Evolutionary conservation across 2,888 invertebrate genomes (phyloP).

Genomic region (Rhamnusium bicolor): DNA sequence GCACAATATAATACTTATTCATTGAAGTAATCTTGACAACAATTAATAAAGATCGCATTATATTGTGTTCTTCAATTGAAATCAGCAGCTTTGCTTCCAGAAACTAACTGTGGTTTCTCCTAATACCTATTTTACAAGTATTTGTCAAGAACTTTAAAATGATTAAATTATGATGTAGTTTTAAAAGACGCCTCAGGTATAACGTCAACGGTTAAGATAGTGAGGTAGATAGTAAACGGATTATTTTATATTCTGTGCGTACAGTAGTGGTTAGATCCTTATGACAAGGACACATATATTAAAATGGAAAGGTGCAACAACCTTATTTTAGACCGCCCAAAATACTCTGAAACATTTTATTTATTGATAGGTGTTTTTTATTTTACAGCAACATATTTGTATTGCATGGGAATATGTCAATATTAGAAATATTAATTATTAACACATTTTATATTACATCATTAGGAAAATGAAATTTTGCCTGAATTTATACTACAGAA

Average conservation of each 20-base stretch:
- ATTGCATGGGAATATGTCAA: too few species aligned
- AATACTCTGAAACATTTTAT: neutral
- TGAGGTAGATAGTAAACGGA: conserved; percentile 19
- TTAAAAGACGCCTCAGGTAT: conserved; percentile 3
- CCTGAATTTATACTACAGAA: too few species aligned
- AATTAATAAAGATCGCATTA: too few species aligned
- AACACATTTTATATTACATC: too few species aligned
- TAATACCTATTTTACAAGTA: neutral
- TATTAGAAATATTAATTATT: too few species aligned
- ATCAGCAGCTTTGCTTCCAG: neutral
- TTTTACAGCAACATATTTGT: neutral
- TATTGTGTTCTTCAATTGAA: too few species aligned
- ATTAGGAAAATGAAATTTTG: too few species aligned
- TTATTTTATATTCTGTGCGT: conserved; percentile 16
- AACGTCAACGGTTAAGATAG: conserved; percentile 15
- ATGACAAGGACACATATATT: conserved; percentile 16
- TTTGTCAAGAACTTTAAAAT: conserved; percentile 1
- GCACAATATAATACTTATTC: too few species aligned
- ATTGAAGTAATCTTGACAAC: too few species aligned
- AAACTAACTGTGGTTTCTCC: neutral
- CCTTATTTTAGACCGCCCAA: neutral
- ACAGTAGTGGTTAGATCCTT: conserved; percentile 10
- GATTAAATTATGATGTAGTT: neutral
- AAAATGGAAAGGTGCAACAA: conserved; percentile 10
- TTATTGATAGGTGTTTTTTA: neutral